Evolutionary conservation across 2,113 vertebrate genomes (phyloP), one percentile per base, ranked within the genome.

Genomic region (Paralichthys olivaceus): DNA sequence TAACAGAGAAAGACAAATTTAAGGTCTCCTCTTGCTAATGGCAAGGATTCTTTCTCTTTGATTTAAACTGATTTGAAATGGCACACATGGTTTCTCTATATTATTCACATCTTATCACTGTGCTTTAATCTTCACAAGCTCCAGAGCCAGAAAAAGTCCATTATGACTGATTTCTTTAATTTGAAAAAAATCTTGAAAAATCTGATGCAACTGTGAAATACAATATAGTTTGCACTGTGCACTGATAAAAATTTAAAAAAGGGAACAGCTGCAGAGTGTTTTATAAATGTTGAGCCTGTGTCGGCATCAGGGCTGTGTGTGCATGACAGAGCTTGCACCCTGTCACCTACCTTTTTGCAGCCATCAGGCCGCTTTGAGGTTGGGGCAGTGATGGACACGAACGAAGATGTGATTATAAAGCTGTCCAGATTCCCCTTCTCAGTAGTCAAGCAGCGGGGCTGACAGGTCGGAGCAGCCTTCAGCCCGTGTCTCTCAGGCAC

Each of bases 381-480:
- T 17, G 5, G 12, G 5, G 15, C 7, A 55, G 15, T 77, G 78
- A 90, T 72, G 62, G 72, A 73, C 69, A 77, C 20, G 47, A 28
- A 28, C 43, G 54, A 59, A 63, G 69, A 88, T 87, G 71, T 55
- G 63, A 79, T 80, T 77, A 64, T 37, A 17, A 79, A 71, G 63
- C 61, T 77, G 80, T 63, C 80, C 25, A 43, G 37, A 62, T 72
- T 67, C 55, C 45, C 40, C 53, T 72, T 61, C 14, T 86, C 69
- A 61, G 12, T 20, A 45, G 9, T 58, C 20, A 20, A 5, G 26
- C 47, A 20, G 55, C 28, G 14, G 37, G 34, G 20, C n/a, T 20
- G 69, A 0, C 40, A 19, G 34, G 58, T 63, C 34, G 0, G 69
- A 49, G 25, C 65, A 67, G 62, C 49, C 62, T 61, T 74, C 73